Base-by-base conservation (phyloP, 2,888 invertebrate species). In the Crioceris asparagi region DNA sequence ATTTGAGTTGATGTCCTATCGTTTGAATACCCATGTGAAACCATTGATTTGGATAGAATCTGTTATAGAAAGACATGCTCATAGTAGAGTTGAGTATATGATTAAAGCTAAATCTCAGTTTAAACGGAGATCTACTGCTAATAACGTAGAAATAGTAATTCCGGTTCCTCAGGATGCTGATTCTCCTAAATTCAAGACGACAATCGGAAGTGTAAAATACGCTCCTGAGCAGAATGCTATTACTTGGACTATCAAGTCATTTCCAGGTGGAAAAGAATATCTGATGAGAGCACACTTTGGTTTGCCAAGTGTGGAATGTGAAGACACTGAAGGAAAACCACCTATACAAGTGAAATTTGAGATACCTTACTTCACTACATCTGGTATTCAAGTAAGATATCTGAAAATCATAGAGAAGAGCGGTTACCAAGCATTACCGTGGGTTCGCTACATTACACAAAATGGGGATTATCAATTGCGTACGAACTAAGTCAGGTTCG, bases 371-470 rank as follows among this genome's bases (percentile, higher is more conserved):
- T 97, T 97, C 57, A 97, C 97, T 1, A 97, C 97, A 19, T 94
- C 94, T 17, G 97, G 97, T 21, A 96, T 98, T 54, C 97, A 97
- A 74, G 92, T 86, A 4, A 77, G 94, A 37, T 94, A 96, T 60
- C 69, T 96, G 59, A 96, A 96, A 67, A 97, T 97, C 53, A 97
- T 98, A 55, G 97, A 97, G 60, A 97, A 98, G 68, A 94, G 93
- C 64, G 97, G 97, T 0, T 97, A 97, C 64, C 97, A 97, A 66
- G 97, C 97, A 1, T 63, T 98, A 45, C 97, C 97, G 0, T 97
- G 97, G 97, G 97, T 97, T 4, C 73, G 97, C n/a, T 98, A 97
- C 62, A 97, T 98, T 47, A 98, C 97, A 26, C 96, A 97, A 63
- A 97, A 97, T 63, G 97, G 97, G 35, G 97, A 98, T 65, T 97